These are phyloP conservation scores for Caenorhabditis sinica DNA, from an alignment of 2,888 invertebrate genomes.

Conservation along the genomic window DNA sequence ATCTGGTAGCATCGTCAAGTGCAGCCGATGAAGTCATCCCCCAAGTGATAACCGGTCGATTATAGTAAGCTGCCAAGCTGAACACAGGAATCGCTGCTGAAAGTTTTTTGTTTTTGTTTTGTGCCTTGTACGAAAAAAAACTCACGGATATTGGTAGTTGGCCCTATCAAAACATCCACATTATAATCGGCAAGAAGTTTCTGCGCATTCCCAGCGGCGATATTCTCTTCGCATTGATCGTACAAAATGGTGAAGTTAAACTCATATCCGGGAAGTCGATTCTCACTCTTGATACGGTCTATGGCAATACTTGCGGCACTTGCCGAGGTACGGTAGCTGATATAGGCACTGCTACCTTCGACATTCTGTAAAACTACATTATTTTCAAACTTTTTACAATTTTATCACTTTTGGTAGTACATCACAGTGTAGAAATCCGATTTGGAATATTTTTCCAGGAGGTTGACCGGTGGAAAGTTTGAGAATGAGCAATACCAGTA, in stretches of 20 bases:
- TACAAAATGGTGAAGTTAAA: conserved; percentile 55
- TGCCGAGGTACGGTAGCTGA: conserved; percentile 61
- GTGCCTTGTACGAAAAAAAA: background rate
- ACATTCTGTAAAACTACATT: conserved; percentile 30
- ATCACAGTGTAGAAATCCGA: conserved; percentile 63
- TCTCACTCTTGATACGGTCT: conserved; percentile 57
- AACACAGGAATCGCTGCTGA: conserved; percentile 71
- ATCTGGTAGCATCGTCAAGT: conserved; percentile 66
- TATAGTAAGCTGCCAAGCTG: conserved; percentile 70
- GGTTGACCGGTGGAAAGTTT: conserved; percentile 42
- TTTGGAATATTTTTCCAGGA: conserved; percentile 47
- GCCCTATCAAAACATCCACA: conserved; percentile 75
- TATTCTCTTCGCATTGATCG: conserved; percentile 74
- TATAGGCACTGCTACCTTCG: conserved; percentile 37
- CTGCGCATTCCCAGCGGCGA: conserved; percentile 69
- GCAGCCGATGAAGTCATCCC: conserved; percentile 68
- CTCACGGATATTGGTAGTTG: conserved; percentile 74
- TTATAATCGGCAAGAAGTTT: conserved; percentile 56
- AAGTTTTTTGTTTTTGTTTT: no score
- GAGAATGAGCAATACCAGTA: background rate
- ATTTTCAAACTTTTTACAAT: background rate
- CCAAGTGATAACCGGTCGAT: conserved; percentile 74
- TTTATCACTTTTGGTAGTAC: conserved; percentile 36
- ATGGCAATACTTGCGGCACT: conserved; percentile 65
- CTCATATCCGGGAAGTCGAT: conserved; percentile 54